Base-by-base conservation (phyloP, 2,888 invertebrate species). In the Prenolepis imparis region DNA sequence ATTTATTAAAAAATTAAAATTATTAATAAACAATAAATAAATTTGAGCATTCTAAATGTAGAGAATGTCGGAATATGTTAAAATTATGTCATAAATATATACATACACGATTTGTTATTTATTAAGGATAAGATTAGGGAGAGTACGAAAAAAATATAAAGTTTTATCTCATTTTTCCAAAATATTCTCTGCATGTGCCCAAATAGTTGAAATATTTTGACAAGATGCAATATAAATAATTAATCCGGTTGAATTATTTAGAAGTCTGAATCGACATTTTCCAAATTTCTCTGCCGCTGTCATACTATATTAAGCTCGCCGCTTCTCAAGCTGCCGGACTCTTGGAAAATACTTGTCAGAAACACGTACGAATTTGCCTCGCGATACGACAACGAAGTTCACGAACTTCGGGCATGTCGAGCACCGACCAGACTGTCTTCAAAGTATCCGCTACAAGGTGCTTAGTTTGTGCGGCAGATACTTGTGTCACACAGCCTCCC, bases 391-490 rank as follows among this genome's bases (percentile, higher is more conserved):
- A 12, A 59, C 59, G 24, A 80, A 70, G 70, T 70, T 78, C 15
- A 41, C 28, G 8, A 78, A 80, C 59, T 80, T 44, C 8, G 21
- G 18, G 59, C 73, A 44, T 73, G 44, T 72, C 59, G 59, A 70
- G 41, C 57, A 72, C 32, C 55, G 57, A 66, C 39, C 39, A 24
- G 41, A 21, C 32, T 68, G 41, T 77, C 77, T 78, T 70, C 72
- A 72, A 70, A 57, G 41, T 77, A 77, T 70, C 77, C 57, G 8
- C 59, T 72, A 41, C 78, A 70, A 78, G 72, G 12, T 70, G 41
- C 73, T 80, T 72, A 59, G 59, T 59, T 78, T 57, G 28, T 72
- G 78, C 21, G 41, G 72, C 32, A 72, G 72, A 32, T 78, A 72
- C 73, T 70, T 72, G 78, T 59, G 57, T 78, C 73, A 57, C 52